Base-by-base conservation (phyloP, 2,113 vertebrate genomes). In the Mellivora capensis region DNA sequence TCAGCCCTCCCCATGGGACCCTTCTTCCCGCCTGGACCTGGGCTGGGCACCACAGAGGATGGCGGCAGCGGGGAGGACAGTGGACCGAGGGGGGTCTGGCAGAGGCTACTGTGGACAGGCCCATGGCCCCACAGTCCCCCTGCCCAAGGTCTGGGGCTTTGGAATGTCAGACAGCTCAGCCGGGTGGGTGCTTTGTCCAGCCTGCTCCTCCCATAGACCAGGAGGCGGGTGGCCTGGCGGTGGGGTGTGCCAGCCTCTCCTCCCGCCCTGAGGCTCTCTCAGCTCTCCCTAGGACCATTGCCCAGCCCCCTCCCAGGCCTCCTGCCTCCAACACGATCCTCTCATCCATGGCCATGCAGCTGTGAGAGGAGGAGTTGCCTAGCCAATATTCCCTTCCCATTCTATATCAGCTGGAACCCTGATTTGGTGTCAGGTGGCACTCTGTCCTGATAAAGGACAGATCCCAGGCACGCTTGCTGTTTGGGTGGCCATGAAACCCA, bases 121-220 rank as follows among this genome's bases (percentile, higher is more conserved):
- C 5, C 27, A 44, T 23, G 69, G 87, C 20, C 17, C 18, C 49
- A 21, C 6, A 54, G 3, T 14, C 31, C 3, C 54, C 54, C 31
- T 4, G 9, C 1, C 0, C 74, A 27, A 20, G 59, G 88, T 37
- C 42, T 1, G 0, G 1, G 25, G 34, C 61, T 64, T 12, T 3
- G 10, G 42, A 21, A 42, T 2, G 34, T 2, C 59, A 0, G 25
- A 0, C 42, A 6, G 14, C 25, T 52, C 3, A 4, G 77, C 49
- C 0, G 5, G 47, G 44, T 7, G 14, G 25, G 49, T 9, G 3
- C 47, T n/a, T 80, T n/a, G 23, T 12, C 37, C 27, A 37, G 34
- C 57, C 20, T 1, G 1, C 7, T 39, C 74, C 17, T 52, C 23
- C 42, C 6, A 9, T 2, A 11, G 74, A 13, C 74, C 74, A 21